These are phyloP conservation scores for Lepus americanus DNA, from an alignment of 2,113 vertebrate genomes.

Conservation along the genomic window DNA sequence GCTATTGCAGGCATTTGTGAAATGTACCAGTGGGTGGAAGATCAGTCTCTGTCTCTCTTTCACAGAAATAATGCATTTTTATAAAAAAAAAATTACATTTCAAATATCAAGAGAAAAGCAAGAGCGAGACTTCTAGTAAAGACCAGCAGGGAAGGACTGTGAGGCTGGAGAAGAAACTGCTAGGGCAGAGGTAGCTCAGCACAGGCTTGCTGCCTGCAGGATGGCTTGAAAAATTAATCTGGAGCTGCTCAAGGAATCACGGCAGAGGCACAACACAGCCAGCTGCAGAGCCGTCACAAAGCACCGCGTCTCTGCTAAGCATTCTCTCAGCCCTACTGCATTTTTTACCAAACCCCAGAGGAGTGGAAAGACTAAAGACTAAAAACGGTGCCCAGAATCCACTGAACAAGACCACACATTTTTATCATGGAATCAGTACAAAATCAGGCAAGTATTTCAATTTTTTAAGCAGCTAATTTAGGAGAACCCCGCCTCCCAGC, in stretches of 20 bases:
- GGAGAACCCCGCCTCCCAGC: background rate
- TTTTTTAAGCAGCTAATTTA: background rate
- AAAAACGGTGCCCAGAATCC: background rate
- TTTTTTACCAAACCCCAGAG: constrained; percentile 19
- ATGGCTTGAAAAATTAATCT: background rate
- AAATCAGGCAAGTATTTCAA: background rate
- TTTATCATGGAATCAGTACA: background rate
- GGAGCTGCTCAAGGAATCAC: background rate
- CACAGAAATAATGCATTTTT: no score
- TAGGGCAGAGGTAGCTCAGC: background rate
- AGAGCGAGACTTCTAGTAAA: background rate
- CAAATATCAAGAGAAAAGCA: background rate
- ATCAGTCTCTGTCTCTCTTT: no score
- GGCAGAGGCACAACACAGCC: background rate
- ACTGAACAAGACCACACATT: constrained; percentile 45
- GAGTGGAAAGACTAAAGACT: constrained; percentile 37
- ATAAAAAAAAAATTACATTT: no score
- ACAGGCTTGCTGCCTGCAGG: background rate
- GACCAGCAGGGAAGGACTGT: background rate
- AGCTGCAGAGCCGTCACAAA: background rate
- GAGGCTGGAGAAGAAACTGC: background rate
- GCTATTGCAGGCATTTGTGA: no score
- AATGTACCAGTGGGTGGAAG: no score
- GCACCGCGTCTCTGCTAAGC: background rate
- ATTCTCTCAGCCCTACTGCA: background rate